These are phyloP conservation scores for Bubalus kerabau DNA, from an alignment of 2,113 vertebrate species.

Conservation along the genomic window DNA sequence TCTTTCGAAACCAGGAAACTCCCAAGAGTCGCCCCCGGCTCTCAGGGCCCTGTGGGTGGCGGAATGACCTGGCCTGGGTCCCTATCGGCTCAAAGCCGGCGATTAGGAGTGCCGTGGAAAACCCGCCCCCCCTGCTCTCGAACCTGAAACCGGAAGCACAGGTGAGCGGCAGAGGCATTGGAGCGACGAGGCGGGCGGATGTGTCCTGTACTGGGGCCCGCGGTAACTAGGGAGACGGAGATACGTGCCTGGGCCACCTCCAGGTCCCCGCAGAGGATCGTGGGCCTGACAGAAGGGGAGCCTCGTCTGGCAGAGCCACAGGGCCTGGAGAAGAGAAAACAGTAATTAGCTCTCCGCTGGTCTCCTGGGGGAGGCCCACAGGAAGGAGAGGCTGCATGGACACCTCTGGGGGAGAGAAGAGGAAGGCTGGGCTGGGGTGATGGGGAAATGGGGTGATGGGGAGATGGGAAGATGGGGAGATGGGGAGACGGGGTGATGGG, in stretches of 20 bases:
- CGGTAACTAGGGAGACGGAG: background rate
- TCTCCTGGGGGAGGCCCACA: slow-evolving; percentile 13
- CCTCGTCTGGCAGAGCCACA: slow-evolving; percentile 58
- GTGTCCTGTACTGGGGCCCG: background rate
- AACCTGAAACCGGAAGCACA: background rate
- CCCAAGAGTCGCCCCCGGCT: background rate
- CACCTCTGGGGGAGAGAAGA: background rate
- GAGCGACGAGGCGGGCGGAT: background rate
- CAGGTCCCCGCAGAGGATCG: slow-evolving; percentile 49
- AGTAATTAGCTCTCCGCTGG: slow-evolving; percentile 44
- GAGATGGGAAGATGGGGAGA: accelerated
- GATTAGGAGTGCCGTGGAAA: background rate
- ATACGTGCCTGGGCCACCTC: slow-evolving; percentile 53
- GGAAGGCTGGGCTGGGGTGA: background rate
- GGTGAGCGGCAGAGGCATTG: accelerated
- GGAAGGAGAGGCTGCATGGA: background rate
- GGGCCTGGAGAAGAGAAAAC: slow-evolving; percentile 37
- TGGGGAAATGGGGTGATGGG: background rate
- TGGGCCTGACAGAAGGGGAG: slow-evolving; percentile 14
- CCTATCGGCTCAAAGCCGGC: background rate
- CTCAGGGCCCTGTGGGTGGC: accelerated
- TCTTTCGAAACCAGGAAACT: background rate
- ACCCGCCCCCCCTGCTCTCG: background rate
- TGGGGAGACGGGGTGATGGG: no score
- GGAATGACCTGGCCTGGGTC: background rate